Percentiles rank a stretch among this genome's conserved stretches.
Conservation (phyloP, 2,888 invertebrate species). For the Troides aeacus region DNA sequence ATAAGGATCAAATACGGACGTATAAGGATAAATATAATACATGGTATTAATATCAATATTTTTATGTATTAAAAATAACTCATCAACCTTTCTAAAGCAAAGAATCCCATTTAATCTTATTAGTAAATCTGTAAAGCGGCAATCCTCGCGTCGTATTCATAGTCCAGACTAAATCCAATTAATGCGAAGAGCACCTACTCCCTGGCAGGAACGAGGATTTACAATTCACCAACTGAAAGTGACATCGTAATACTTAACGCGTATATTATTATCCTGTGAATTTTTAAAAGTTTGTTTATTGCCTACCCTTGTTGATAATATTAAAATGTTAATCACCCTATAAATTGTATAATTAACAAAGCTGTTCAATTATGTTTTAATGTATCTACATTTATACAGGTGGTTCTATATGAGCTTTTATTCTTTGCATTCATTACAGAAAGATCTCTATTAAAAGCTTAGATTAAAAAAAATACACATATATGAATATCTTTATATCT, state of each 20-base stretch:
- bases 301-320: no score
- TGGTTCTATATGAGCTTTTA: neutral
- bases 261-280: neutral
- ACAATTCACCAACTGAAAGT: conserved; percentile 35
- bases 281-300: neutral
- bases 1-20: no score
- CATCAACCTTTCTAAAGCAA: conserved; percentile 34
- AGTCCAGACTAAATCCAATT: conserved; percentile 76
- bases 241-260: conserved; percentile 29
- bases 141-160: conserved; percentile 67
- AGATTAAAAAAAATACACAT: no score
- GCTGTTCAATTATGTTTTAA: no score
- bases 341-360: no score
- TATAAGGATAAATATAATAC: no score
- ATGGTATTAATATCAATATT: neutral
- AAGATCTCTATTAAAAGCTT: no score
- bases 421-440: neutral
- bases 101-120: conserved; percentile 30
- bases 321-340: no score
- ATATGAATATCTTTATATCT: no score
- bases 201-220: conserved; percentile 33
- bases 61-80: neutral
- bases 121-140: conserved; percentile 56
- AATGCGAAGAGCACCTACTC: conserved; percentile 44
- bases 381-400: no score